phyloP scores from a whole-genome alignment of 2,888 invertebrate species.

The Lucinisca nassula region DNA sequence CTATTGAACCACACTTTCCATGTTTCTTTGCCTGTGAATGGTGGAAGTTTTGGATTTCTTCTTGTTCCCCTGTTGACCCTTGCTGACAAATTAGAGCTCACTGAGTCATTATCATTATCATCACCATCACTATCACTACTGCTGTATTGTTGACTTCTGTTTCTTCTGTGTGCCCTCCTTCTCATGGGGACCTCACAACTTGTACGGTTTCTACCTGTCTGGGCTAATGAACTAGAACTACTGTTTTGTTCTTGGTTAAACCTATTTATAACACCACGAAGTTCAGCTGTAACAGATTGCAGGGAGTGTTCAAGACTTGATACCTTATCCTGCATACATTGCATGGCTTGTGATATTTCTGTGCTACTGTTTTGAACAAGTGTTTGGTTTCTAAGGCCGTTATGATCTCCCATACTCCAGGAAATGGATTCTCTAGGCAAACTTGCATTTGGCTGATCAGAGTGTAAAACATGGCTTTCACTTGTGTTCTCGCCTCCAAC shows the following conservation, averaged over 20 bases:
- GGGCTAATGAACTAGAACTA: neutral
- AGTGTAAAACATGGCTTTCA: neutral
- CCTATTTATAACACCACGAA: neutral
- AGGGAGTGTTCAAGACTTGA: neutral
- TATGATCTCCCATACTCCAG: neutral
- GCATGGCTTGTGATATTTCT: neutral
- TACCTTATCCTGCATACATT: neutral
- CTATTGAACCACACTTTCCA: constrained; percentile 43
- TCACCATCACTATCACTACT: neutral
- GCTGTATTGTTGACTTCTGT: neutral
- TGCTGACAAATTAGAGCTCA: too few relatives aligned
- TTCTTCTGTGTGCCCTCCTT: neutral
- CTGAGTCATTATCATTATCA: neutral
- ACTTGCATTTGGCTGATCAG: neutral
- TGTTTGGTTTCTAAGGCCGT: neutral
- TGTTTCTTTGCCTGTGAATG: constrained; percentile 41
- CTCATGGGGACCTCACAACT: neutral
- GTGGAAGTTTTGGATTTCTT: constrained; percentile 23
- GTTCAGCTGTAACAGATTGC: neutral
- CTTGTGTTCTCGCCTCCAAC: too few relatives aligned
- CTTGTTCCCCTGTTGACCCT: neutral
- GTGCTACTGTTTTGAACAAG: neutral
- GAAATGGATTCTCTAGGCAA: neutral
- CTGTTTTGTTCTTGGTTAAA: neutral
- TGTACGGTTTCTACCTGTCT: neutral